Evolutionary conservation across 2,888 invertebrate species (phyloP), one percentile per base, ranked within the genome.

Genomic region (Orthosia gracilis): DNA sequence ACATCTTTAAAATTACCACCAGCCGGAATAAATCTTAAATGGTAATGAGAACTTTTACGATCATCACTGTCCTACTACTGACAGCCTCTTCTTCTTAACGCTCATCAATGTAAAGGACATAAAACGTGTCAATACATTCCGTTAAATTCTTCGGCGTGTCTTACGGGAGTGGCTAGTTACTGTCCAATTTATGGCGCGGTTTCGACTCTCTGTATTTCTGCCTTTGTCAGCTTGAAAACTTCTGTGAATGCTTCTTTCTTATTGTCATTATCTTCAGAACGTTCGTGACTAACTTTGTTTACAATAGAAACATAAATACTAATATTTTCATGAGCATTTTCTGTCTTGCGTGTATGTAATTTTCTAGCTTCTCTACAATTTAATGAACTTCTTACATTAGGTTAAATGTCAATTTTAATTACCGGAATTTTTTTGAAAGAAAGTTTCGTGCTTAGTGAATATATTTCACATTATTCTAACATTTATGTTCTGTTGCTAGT

Each of bases 51-150:
- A 76, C 57, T 73, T 84, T 84, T 80, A 85, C 72, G 82, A 79
- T 80, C 76, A 84, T 86, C 73, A 79, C 80, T 73, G 76, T 70
- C 70, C 70, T 66, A 69, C 76, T 52, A 65, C 45, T 45, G 61
- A 61, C 47, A 65, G 55, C 89, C 91, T 92, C 85, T 89, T 87
- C 85, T 86, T 87, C 90, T 91, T 89, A 83, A 92, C 87, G 90
- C 91, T 93, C 93, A 93, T 94, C 94, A 94, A 94, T 93, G 94
- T 93, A 91, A 92, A 91, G 91, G 92, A 91, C 93, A 93, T 94
- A 93, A 95, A 95, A 92, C 88, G 81, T 90, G 90, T 91, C 91
- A 89, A 89, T 87, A 88, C 87, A 90, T 92, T 92, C 93, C 92
- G 92, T 92, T 91, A 90, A 93, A 91, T 91, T 90, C 90, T 89